Percentiles rank a stretch among this genome's conserved stretches.
phyloP scores from a whole-genome alignment of 1,140 invertebrate genomes.

The Drosophila lini region DNA sequence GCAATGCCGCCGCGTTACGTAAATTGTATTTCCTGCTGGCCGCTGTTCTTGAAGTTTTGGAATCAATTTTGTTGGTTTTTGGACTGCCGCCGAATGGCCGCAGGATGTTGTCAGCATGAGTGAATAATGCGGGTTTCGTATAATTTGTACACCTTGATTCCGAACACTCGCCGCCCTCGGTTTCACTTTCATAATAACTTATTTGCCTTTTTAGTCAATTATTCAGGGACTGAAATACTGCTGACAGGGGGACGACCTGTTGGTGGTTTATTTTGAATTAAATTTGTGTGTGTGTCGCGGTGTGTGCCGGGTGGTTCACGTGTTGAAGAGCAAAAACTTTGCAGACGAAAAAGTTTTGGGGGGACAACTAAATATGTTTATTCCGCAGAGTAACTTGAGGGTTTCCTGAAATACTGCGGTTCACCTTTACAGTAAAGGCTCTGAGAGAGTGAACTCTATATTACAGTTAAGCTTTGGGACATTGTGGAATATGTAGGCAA shows the following conservation, averaged over 20 bases:
- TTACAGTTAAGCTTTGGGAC: too few relatives aligned
- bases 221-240: constrained; percentile 18
- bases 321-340: constrained; percentile 18
- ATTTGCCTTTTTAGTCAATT: constrained; percentile 24
- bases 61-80: constrained; percentile 69
- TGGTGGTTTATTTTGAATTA: constrained; percentile 32
- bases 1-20: constrained; percentile 67
- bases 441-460: not conserved
- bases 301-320: constrained; percentile 4
- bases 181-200: constrained; percentile 75
- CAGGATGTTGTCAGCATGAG: constrained; percentile 29
- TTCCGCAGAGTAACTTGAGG: constrained; percentile 9
- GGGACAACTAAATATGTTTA: constrained; percentile 19
- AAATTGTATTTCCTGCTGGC: constrained; percentile 62
- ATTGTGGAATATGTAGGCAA: not conserved
- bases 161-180: constrained; percentile 49
- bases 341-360: constrained; percentile 19
- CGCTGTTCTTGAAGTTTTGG: constrained; percentile 43
- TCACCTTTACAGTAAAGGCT: not conserved
- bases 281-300: constrained; percentile 1
- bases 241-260: constrained; percentile 40
- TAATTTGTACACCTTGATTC: constrained; percentile 50
- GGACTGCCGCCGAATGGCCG: constrained; percentile 57
- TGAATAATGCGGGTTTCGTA: constrained; percentile 32
- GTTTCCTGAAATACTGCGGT: constrained; percentile 1